phyloP scores from a whole-genome alignment of 2,113 vertebrate species.

The Calonectris borealis region DNA sequence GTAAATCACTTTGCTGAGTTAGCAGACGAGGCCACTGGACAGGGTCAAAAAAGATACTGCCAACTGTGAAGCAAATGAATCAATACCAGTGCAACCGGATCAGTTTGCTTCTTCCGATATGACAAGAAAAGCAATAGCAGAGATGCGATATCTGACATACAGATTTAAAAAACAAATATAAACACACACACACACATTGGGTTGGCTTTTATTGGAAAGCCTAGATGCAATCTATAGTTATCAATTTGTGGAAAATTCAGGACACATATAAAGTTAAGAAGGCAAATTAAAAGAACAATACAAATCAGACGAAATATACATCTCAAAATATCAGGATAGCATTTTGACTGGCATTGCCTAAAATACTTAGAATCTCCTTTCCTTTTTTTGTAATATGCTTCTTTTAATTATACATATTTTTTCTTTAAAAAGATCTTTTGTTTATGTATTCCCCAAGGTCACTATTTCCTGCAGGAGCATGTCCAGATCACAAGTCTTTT shows the following conservation, averaged over 20 bases:
- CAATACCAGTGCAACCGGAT: background rate
- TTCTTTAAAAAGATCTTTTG: slow-evolving; percentile 76
- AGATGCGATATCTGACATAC: slow-evolving; percentile 8
- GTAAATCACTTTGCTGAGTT: slow-evolving; percentile 42
- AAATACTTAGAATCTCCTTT: slow-evolving; percentile 78
- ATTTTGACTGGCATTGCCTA: slow-evolving; percentile 81
- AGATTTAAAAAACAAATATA: slow-evolving; percentile 58
- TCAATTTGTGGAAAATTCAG: slow-evolving; percentile 84
- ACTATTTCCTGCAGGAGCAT: slow-evolving; percentile 78
- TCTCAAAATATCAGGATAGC: slow-evolving; percentile 84
- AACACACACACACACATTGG: slow-evolving; percentile 68
- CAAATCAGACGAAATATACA: slow-evolving; percentile 86
- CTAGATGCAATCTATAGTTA: slow-evolving; percentile 84
- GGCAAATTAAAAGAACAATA: slow-evolving; percentile 84
- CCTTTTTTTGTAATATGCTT: slow-evolving; percentile 64
- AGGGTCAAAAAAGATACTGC: background rate
- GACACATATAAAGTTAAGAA: slow-evolving; percentile 85
- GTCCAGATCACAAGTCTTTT: slow-evolving; percentile 76
- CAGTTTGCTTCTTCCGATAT: background rate
- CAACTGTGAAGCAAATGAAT: slow-evolving; percentile 30
- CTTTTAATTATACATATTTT: slow-evolving; percentile 70
- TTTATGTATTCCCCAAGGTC: slow-evolving; percentile 77
- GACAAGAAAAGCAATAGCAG: background rate
- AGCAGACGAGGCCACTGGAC: slow-evolving; percentile 41
- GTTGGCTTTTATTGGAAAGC: slow-evolving; percentile 86